A percentile compares a stretch with the other conserved stretches of the same genome.
Evolutionary conservation across 92 coral and sea anemone genomes (phyloP).

Genomic region (Porites lobata): DNA sequence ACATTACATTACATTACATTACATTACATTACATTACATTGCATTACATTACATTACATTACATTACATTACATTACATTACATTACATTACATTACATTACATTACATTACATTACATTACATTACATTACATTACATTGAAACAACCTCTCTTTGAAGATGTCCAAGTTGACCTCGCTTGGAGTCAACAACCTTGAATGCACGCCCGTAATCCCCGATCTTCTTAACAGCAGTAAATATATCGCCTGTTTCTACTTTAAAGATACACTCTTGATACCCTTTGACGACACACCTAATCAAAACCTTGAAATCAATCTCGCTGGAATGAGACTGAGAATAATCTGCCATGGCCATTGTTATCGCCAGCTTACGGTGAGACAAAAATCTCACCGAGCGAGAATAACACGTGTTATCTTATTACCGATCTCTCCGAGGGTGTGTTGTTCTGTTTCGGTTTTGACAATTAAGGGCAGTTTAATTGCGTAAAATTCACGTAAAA

Average conservation of each 20-base stretch:
- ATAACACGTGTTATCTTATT: constrained; percentile 10
- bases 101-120: too few species aligned
- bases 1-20: too few species aligned
- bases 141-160: constrained; percentile 35
- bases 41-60: too few species aligned
- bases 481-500: neutral
- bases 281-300: constrained; percentile 19
- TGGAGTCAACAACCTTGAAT: constrained; percentile 39
- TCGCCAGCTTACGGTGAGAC: neutral
- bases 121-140: too few species aligned
- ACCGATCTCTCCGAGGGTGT: constrained; percentile 17
- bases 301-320: constrained; percentile 21
- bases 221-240: constrained; percentile 44
- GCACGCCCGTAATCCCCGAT: constrained; percentile 31
- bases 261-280: constrained; percentile 29
- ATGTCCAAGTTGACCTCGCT: neutral
- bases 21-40: too few species aligned
- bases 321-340: constrained; percentile 34
- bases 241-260: constrained; percentile 37
- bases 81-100: too few species aligned
- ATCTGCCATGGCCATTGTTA: constrained; percentile 25
- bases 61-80: too few species aligned
- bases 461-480: constrained; percentile 26
- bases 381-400: constrained; percentile 2
- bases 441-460: neutral